Conservation (phyloP, 2,888 invertebrate genomes). For the Nymphalis polychloros region DNA sequence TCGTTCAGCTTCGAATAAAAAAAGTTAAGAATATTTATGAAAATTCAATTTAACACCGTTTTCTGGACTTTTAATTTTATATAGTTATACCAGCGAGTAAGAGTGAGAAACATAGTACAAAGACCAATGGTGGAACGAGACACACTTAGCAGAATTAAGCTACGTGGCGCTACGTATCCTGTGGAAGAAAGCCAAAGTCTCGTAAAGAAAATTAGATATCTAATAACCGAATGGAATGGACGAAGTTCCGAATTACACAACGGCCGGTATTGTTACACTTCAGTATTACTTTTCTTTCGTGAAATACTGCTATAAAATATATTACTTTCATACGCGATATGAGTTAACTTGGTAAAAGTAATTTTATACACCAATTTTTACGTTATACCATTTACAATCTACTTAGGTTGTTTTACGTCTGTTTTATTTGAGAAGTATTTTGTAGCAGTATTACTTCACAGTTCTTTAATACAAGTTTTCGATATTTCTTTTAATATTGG, state of each 20-base stretch:
- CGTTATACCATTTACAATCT: constrained; percentile 14
- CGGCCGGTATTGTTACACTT: constrained; percentile 40
- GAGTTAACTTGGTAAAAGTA: constrained; percentile 27
- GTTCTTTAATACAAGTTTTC: neutral
- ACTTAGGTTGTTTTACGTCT: constrained; percentile 5
- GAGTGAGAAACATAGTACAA: neutral
- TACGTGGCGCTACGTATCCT: constrained; percentile 10
- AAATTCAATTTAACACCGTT: neutral
- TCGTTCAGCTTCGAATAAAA: too few species aligned
- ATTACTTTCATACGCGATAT: constrained; percentile 31
- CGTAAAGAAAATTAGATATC: constrained; percentile 42
- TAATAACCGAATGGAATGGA: constrained; percentile 40
- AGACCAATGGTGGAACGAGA: neutral
- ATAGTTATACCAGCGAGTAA: neutral
- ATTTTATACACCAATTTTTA: constrained; percentile 24
- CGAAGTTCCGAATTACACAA: constrained; percentile 39
- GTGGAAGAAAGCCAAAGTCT: constrained; percentile 27
- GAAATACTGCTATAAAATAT: constrained; percentile 29
- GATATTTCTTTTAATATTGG: neutral
- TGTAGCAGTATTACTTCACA: neutral
- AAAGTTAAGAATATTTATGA: neutral
- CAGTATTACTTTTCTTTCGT: constrained; percentile 38
- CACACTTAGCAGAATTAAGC: neutral
- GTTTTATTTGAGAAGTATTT: constrained; percentile 4
- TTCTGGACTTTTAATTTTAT: neutral